Base-by-base conservation (phyloP, 2,797 vertebrate species). In the Macroramphosus scolopax region DNA sequence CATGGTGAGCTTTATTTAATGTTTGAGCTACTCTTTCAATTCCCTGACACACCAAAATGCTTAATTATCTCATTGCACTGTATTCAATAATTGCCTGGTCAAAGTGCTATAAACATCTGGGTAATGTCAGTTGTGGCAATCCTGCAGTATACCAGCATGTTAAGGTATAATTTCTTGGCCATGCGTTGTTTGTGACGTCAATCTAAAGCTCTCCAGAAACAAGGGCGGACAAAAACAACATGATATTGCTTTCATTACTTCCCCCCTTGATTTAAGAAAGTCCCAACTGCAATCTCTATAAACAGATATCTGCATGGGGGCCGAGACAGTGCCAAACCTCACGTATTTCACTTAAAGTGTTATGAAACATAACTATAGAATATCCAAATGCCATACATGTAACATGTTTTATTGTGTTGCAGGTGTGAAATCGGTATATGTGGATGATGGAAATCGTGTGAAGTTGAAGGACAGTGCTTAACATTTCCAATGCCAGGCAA, bases 251-350 rank as follows among this genome's bases (percentile, higher is more conserved):
- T 82, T 82, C 62, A 82, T 89, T 84, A 75, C 78, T 45, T 88
- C 88, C 87, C 87, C 41, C 46, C 72, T 83, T 84, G 61, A 72
- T 75, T 78, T 85, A 59, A 80, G 82, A 72, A 88, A 82, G 83
- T 86, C 68, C 40, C 68, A 88, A 81, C 85, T 80, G 75, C 20
- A 22, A 6, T 22, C 20, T 6, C 20, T 22, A 6, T 81, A 81
- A 82, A 88, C 91, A 90, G 84, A 88, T 88, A 88, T 87, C 88
- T 81, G 70, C 81, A 87, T 77, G 51, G 84, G n/a, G 87, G 69
- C 82, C 47, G 50, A 82, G 87, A 68, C 82, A 44, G 58, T 84
- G 86, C 82, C 90, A 92, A 83, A 80, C 80, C 51, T 79, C 87
- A 74, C 74, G 80, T 81, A 82, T 77, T 78, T 82, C 45, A 63